Base-by-base conservation (phyloP, 2,888 invertebrate species). In the Orgyia antiqua region DNA sequence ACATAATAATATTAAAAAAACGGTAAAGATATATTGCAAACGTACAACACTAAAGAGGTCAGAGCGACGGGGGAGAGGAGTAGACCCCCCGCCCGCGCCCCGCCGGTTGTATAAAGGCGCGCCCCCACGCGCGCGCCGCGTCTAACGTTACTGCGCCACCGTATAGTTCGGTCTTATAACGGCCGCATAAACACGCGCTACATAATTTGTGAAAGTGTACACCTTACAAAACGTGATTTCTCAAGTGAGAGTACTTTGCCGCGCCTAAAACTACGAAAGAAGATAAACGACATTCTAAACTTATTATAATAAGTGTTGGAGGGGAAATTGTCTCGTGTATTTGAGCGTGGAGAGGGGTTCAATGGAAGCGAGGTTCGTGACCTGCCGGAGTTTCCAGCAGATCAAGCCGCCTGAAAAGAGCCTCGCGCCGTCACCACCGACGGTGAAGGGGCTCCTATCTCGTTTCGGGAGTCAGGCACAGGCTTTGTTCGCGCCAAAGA, bases 341-440 rank as follows among this genome's bases (percentile, higher is more conserved):
- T 54, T 58, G 66, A 69, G 68, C 56, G 49, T 68, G 70, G 68
- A 72, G 62, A 73, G 75, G 66, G 69, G 77, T 83, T 86, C 87
- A 83, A 87, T 87, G 87, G 87, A 87, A 87, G 87, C 87, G 70
- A 86, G 87, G 78, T 87, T 87, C 79, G 87, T 87, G 66, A 82
- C 79, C 52, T 87, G 87, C 73, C 84, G 86, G 72, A 86, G 86
- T 73, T 68, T 78, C 66, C 84, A 84, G 84, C 83, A 84, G 75
- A 80, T 80, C 70, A 86, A 84, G 79, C 86, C 86, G 75, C 84
- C 86, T 59, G 86, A 86, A 71, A 84, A 86, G 82, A 83, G 66
- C 63, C 65, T 84, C 52, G 77, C 83, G 62, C 77, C 83, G 67
- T 82, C 72, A 45, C 83, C 72, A 48, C 82, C 82, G 64, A 77